A percentile compares a stretch with the other conserved stretches of the same genome.
Evolutionary conservation across 2,888 invertebrate species (phyloP).

Genomic region (Oligia latruncula): DNA sequence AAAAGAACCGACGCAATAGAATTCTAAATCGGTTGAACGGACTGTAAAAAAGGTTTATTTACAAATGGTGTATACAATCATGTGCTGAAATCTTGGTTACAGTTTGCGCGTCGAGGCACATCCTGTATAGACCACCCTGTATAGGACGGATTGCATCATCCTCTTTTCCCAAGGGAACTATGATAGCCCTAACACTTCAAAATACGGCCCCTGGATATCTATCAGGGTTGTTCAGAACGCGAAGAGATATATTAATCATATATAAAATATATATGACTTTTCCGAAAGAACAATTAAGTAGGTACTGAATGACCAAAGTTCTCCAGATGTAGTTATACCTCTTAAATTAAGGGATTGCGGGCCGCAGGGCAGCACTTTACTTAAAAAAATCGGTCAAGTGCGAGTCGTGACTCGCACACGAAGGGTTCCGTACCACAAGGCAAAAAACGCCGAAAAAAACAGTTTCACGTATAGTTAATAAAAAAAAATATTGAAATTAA

Average conservation of each 20-base stretch:
- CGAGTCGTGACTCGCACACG: too few species aligned
- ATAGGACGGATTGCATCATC: background rate
- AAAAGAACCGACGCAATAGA: too few species aligned
- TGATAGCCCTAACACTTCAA: slow-evolving; percentile 13
- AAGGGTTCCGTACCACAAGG: background rate
- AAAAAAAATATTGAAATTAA: too few species aligned
- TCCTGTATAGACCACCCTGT: background rate
- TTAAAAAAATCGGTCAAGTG: too few species aligned
- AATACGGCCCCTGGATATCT: slow-evolving; percentile 17
- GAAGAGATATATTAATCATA: background rate
- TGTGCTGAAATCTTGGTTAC: background rate
- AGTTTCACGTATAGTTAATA: background rate
- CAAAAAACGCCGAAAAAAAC: background rate
- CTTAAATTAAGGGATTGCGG: too few species aligned
- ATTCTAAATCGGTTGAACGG: too few species aligned
- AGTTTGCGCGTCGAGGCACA: background rate
- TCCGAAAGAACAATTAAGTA: background rate
- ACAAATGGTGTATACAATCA: background rate
- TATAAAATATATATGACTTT: slow-evolving; percentile 22
- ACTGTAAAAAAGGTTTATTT: too few species aligned
- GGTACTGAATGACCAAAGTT: background rate
- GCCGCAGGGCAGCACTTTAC: too few species aligned
- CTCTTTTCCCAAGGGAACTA: background rate
- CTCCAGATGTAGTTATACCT: too few species aligned
- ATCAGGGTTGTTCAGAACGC: slow-evolving; percentile 4